A percentile compares a stretch with the other conserved stretches of the same genome.
phyloP scores from a whole-genome alignment of 2,888 invertebrate species.

The Caradrina kadenii region DNA sequence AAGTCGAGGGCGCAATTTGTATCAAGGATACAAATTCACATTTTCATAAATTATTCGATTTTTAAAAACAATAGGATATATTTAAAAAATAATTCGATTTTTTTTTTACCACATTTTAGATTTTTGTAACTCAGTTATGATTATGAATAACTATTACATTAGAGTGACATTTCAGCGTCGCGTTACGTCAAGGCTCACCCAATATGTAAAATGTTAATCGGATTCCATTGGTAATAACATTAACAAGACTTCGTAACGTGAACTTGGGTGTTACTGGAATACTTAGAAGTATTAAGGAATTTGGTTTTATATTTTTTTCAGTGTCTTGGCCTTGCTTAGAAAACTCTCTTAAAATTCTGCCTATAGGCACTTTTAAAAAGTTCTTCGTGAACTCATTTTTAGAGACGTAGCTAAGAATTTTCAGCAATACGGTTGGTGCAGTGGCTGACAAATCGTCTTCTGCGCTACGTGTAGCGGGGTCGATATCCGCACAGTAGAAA shows the following conservation, averaged over 20 bases:
- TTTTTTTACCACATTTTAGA: conserved; percentile 42
- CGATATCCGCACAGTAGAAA: too few species aligned
- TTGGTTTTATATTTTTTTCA: neutral
- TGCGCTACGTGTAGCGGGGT: too few species aligned
- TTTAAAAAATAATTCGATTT: too few species aligned
- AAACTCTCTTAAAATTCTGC: neutral
- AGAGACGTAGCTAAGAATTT: too few species aligned
- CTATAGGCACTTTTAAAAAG: neutral
- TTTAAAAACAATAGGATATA: too few species aligned
- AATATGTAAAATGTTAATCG: conserved; percentile 74
- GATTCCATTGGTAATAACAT: conserved; percentile 77
- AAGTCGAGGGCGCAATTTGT: too few species aligned
- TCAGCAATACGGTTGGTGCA: too few species aligned
- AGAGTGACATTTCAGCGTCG: conserved; percentile 56
- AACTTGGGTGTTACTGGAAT: conserved; percentile 40
- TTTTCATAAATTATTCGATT: neutral
- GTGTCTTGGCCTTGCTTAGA: neutral
- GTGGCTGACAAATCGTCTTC: too few species aligned
- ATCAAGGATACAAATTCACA: too few species aligned
- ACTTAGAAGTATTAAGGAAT: conserved; percentile 38
- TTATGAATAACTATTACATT: conserved; percentile 34
- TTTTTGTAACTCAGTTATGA: conserved; percentile 50
- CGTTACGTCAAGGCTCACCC: conserved; percentile 68
- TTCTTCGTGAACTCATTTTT: neutral
- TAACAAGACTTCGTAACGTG: conserved; percentile 67